phyloP scores from a whole-genome alignment of 2,888 invertebrate species.

The Timema cristinae region DNA sequence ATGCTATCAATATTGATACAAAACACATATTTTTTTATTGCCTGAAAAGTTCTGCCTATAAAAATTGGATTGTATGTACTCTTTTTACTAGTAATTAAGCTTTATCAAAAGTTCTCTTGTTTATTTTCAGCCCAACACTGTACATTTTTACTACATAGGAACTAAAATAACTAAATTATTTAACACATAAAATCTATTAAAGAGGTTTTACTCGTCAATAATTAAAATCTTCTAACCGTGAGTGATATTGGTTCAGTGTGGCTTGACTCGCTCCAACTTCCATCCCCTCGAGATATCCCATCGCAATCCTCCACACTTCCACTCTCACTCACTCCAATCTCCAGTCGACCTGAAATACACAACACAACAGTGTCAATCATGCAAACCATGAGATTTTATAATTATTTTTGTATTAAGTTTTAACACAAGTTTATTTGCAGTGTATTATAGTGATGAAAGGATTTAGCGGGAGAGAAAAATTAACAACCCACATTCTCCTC shows the following conservation, averaged over 20 bases:
- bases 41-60: too few species aligned
- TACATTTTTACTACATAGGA: background rate
- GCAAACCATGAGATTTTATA: background rate
- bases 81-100: background rate
- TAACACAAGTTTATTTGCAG: too few species aligned
- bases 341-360: constrained; percentile 19
- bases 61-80: too few species aligned
- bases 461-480: too few species aligned
- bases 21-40: too few species aligned
- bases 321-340: constrained; percentile 21
- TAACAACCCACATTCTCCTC: too few species aligned
- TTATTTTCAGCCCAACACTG: background rate
- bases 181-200: background rate
- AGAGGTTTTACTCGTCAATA: background rate
- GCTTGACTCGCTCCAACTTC: constrained; percentile 40
- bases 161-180: background rate
- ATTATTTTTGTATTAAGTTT: too few species aligned
- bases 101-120: background rate
- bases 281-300: constrained; percentile 28
- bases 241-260: constrained; percentile 41
- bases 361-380: background rate
- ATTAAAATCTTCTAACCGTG: constrained; percentile 38
- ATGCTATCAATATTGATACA: too few species aligned
- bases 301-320: constrained; percentile 21
- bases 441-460: too few species aligned